Conservation (phyloP, 2,797 vertebrate genomes). For the Scomberomorus guttatus region DNA sequence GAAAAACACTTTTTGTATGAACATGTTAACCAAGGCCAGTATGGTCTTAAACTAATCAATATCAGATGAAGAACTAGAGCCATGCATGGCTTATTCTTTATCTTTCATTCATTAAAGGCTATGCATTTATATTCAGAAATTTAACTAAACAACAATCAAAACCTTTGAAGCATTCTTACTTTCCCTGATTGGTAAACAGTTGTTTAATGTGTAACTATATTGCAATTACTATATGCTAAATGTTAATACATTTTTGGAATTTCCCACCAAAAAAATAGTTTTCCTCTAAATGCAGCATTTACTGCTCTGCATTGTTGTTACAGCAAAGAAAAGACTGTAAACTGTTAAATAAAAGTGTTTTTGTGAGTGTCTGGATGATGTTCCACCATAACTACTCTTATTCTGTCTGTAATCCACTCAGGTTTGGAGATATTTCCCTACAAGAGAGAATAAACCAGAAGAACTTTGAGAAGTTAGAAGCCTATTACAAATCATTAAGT, state of each 20-base stretch:
- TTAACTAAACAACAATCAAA: neutral
- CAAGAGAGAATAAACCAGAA: slow-evolving; percentile 98
- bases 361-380: neutral
- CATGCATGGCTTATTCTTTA: neutral
- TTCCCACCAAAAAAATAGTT: neutral
- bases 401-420: slow-evolving; percentile 65
- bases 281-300: neutral
- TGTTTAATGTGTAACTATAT: neutral
- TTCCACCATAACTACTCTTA: neutral
- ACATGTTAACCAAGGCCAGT: neutral
- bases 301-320: neutral
- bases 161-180: neutral
- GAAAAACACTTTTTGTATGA: neutral
- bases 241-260: neutral
- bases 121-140: neutral
- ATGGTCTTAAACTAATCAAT: neutral
- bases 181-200: neutral
- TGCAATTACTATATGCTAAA: neutral
- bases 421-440: slow-evolving; percentile 97
- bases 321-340: neutral
- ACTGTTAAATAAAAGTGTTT: neutral
- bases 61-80: neutral
- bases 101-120: neutral
- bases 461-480: slow-evolving; percentile 94
- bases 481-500: slow-evolving; percentile 93